Evolutionary conservation across 2,797 vertebrate species (phyloP).

Genomic region (Echeneis naucrates): DNA sequence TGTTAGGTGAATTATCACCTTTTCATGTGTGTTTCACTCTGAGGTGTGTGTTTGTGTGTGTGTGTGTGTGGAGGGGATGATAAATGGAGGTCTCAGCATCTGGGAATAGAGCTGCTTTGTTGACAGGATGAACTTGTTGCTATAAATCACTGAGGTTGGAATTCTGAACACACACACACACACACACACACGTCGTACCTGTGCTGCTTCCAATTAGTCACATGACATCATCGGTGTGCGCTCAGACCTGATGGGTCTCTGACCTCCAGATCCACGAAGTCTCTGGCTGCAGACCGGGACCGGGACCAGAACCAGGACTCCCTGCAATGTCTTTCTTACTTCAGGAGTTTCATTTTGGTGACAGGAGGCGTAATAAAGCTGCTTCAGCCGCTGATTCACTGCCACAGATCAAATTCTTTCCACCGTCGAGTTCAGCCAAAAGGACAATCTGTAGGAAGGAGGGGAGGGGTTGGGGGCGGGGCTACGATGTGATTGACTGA

Average conservation of each 20-base stretch:
- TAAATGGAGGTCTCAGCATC: neutral
- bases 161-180: neutral
- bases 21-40: slow-evolving; percentile 7
- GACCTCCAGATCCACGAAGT: slow-evolving; percentile 15
- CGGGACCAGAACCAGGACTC: neutral
- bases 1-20: slow-evolving; percentile 31
- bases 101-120: slow-evolving; percentile 13
- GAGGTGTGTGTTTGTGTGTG: slow-evolving; percentile 7
- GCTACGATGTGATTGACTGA: no score
- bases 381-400: slow-evolving; percentile 20
- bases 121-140: slow-evolving; percentile 31
- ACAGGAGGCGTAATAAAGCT: neutral
- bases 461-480: no score
- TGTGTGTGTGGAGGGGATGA: slow-evolving; percentile 17
- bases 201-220: slow-evolving; percentile 44
- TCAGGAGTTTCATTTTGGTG: neutral
- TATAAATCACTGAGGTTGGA: slow-evolving; percentile 32
- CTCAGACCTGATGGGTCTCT: slow-evolving; percentile 9
- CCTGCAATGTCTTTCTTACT: neutral
- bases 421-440: slow-evolving; percentile 17
- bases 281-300: slow-evolving; percentile 8
- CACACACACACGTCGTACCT: slow-evolving; percentile 13
- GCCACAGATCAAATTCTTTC: slow-evolving; percentile 13
- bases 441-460: neutral
- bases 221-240: slow-evolving; percentile 35